Conservation (phyloP, 2,888 invertebrate genomes). For the Mythimna ferrago region DNA sequence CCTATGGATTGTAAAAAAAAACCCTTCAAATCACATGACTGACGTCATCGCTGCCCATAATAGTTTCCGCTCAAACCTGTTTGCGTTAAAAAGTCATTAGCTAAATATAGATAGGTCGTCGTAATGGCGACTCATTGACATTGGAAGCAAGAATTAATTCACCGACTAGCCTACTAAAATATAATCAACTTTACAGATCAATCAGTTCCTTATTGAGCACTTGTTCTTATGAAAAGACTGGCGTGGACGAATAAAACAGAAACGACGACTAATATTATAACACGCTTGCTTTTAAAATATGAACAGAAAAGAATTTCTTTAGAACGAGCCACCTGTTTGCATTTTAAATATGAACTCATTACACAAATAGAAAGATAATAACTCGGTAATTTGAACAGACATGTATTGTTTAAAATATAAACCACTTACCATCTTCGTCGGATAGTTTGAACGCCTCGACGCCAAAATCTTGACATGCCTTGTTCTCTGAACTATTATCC, state of each 20-base stretch:
- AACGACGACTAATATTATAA: background rate
- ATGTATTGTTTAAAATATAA: slow-evolving; percentile 25
- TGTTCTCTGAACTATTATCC: slow-evolving; percentile 82
- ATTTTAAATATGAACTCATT: slow-evolving; percentile 52
- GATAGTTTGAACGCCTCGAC: slow-evolving; percentile 87
- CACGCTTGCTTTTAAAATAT: background rate
- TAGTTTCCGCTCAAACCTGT: slow-evolving; percentile 56
- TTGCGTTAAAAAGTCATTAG: slow-evolving; percentile 60
- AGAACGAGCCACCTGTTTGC: slow-evolving; percentile 7
- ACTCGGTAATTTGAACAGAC: slow-evolving; percentile 33
- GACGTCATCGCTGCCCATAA: slow-evolving; percentile 51
- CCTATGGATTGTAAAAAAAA: slow-evolving; percentile 13
- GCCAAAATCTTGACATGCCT: slow-evolving; percentile 82
- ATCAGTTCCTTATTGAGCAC: slow-evolving; percentile 23
- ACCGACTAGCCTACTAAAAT: slow-evolving; percentile 39
- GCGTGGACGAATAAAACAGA: slow-evolving; percentile 4
- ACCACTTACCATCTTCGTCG: slow-evolving; percentile 85
- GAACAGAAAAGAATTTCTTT: slow-evolving; percentile 10
- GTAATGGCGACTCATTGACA: slow-evolving; percentile 54
- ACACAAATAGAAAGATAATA: slow-evolving; percentile 28
- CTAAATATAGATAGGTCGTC: slow-evolving; percentile 58
- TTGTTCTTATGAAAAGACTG: background rate
- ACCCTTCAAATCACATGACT: slow-evolving; percentile 36
- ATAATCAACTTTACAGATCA: slow-evolving; percentile 20
- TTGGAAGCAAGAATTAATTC: slow-evolving; percentile 56